Evolutionary conservation across 2,113 vertebrate genomes (phyloP), one percentile per base, ranked within the genome.

Genomic region (Scophthalmus maximus): DNA sequence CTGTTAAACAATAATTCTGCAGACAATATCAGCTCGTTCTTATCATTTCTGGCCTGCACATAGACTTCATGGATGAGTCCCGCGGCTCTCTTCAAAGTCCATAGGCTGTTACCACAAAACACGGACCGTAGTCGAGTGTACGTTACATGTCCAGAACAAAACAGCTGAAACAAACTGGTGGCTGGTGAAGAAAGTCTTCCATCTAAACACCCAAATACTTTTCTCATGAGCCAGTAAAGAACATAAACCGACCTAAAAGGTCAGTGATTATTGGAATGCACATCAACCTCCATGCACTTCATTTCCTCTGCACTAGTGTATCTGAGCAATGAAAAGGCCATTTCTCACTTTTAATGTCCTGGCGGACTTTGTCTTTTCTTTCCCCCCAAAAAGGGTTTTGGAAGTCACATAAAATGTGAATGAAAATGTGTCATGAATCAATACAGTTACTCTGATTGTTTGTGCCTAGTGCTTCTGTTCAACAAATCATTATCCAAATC

Each of bases 251-350:
- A 83, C 42, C 18, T 68, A 27, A 85, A 87, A 75, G 57, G 82
- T 80, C 79, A 78, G 69, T 67, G 73, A 75, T 69, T 73, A 66
- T 72, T 69, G 73, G 68, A 66, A n/a, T 60, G 58, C 25, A n/a
- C 20, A 36, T 67, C 46, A 17, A 30, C 23, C 42, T 61, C 47
- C 4, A 4, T 67, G 51, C 46, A 65, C 26, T 68, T 80, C 61
- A 68, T 80, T 78, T 80, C 9, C 72, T 61, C 25, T 47, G 55
- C 57, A 57, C n/a, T 18, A 7, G 8, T 29, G 11, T 15, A 18
- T 60, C 15, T 36, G n/a, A 56, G 34, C 55, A 42, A 72, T 51
- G 65, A 75, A 68, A 61, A 74, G 26, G 62, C 9, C 47, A 56
- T 71, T 61, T 65, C 29, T 74, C 26, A 71, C 36, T 76, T 72